A percentile compares a stretch with the other conserved stretches of the same genome.
Evolutionary conservation across 2,797 vertebrate species (phyloP).

Genomic region (Anisognathus igniventris): DNA sequence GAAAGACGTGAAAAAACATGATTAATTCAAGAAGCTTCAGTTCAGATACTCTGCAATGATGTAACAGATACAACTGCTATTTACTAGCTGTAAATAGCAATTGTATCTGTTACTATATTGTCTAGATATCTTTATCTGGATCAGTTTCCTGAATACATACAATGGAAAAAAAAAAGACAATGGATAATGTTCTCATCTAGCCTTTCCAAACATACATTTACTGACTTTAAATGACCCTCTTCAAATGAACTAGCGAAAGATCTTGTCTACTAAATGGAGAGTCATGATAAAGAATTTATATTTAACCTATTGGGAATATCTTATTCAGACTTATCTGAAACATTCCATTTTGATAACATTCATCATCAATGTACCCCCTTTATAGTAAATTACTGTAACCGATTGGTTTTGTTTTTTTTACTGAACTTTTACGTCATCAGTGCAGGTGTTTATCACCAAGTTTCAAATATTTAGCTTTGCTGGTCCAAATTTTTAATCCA

Average conservation of each 20-base stretch:
- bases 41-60: neutral
- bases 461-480: neutral
- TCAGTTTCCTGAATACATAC: neutral
- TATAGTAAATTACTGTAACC: neutral
- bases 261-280: neutral
- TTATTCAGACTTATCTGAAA: neutral
- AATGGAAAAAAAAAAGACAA: neutral
- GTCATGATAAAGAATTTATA: neutral
- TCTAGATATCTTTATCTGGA: neutral
- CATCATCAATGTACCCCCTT: neutral
- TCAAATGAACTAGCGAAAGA: neutral
- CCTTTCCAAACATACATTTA: neutral
- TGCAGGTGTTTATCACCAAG: neutral
- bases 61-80: neutral
- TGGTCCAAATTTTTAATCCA: neutral
- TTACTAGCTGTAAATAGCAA: neutral
- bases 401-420: neutral
- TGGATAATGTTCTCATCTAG: neutral
- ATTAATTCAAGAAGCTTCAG: neutral
- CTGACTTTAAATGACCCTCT: neutral
- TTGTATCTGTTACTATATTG: neutral
- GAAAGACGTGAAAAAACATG: neutral
- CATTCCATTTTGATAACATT: neutral
- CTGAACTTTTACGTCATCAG: neutral
- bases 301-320: neutral